These are phyloP conservation scores for Melanerpes formicivorus DNA, from an alignment of 2,113 vertebrate species.

Conservation along the genomic window DNA sequence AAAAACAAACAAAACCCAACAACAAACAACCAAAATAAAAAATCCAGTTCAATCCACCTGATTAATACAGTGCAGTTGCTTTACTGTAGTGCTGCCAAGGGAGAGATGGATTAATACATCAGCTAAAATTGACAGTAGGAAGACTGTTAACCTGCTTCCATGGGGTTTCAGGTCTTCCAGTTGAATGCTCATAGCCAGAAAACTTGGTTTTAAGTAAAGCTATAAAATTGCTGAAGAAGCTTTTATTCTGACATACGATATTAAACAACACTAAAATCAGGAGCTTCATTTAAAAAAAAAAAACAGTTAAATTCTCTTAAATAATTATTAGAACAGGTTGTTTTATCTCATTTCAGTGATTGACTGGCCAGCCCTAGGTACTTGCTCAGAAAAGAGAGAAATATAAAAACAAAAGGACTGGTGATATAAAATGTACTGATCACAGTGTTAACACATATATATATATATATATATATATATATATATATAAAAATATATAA, in stretches of 20 bases:
- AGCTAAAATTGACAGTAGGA: conserved; percentile 71
- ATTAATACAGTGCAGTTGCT: conserved; percentile 56
- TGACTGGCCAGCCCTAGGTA: neutral
- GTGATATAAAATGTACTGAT: neutral
- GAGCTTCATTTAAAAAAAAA: neutral
- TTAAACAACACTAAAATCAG: neutral
- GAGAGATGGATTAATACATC: conserved; percentile 76
- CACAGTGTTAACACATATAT: neutral
- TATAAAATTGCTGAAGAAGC: neutral
- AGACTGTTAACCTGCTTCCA: conserved; percentile 59
- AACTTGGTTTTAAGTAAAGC: conserved; percentile 15
- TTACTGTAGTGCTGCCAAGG: conserved; percentile 43
- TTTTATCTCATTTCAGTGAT: neutral
- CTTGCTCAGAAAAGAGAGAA: neutral
- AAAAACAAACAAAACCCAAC: neutral
- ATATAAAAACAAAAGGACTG: neutral
- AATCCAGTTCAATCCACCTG: conserved; percentile 18
- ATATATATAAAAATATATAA: too few relatives aligned
- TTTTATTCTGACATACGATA: conserved; percentile 6
- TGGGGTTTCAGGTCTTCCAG: conserved; percentile 35
- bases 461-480: too few relatives aligned
- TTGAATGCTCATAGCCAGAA: conserved; percentile 28
- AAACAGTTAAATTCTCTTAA: neutral
- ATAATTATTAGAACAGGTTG: neutral
- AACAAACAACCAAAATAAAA: neutral